Base-by-base conservation (phyloP, 1,140 invertebrate species). In the Lanistes nyassanus region DNA sequence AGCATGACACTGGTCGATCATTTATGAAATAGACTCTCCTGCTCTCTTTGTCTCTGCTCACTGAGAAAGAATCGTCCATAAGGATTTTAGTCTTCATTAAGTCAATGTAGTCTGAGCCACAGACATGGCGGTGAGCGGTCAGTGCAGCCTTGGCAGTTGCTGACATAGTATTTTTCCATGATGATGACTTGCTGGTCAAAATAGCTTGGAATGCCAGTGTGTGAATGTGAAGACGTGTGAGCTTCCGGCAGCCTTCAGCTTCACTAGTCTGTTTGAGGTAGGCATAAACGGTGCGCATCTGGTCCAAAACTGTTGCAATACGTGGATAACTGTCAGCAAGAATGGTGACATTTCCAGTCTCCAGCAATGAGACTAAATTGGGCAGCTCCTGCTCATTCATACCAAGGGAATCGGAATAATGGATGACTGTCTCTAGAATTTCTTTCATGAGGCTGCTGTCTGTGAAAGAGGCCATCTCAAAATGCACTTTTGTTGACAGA, bases 351-450 rank as follows among this genome's bases (percentile, higher is more conserved):
- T 94, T 93, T 1, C 94, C 94, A 85, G 92, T 91, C 6, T 80
- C 80, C 21, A 88, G 55, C 36, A 83, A 91, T 83, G 92, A 93
- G 67, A 93, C 91, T 1, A 97, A 85, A 88, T 96, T 97, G 0
- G 93, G 92, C 42, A 96, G 89, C 89, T 97, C 95, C 86, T 92
- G 95, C 86, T 97, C 95, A 86, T 97, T 97, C 94, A 96, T 95
- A 0, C 95, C 95, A 11, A 96, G 89, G n/a, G 95, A 96, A 82
- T 97, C 94, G 0, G 93, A 92, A 88, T 92, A 94, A 1, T 94
- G 94, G 68, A 96, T 90, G 0, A 97, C 91, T 76, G 92, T 90
- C 26, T 93, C 89, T 0, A 92, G 91, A 0, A 97, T 88, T 51
- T 95, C 92, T 56, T 91, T 89, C 1, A 97, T 84, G 11, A 96